Base-by-base conservation (phyloP, 1,140 invertebrate species). In the Eurosta solidaginis region DNA sequence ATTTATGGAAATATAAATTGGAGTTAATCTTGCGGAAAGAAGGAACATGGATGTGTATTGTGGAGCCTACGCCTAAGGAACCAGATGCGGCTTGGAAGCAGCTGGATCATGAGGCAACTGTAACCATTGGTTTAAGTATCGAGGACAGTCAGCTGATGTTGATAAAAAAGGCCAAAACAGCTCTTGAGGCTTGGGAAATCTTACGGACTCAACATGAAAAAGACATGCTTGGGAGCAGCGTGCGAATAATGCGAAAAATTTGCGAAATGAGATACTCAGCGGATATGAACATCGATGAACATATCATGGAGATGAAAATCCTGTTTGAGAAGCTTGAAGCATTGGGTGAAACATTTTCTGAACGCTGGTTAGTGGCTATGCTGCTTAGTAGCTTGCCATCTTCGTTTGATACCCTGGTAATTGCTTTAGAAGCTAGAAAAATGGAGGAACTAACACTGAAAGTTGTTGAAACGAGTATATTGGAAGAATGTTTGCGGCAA, bases 141-240 rank as follows among this genome's bases (percentile, higher is more conserved):
- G 80, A 79, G 42, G 78, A 80, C 42, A 42, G 49, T 25, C 78
- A 78, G 44, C 45, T 78, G 10, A 50, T 75, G 44, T 27, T 76
- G 22, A 59, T 81, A 22, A 74, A 75, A 76, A 52, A 80, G 74
- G 44, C 52, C 3, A 59, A 47, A 7, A 80, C 50, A 27, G 80
- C 79, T 1, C 59, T 45, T n/a, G 74, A 78, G 44, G 75, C 78
- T 47, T 82, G 81, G 81, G 14, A 77, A 14, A 54, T 77, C 1
- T 49, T 83, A 2, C 78, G 80, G 33, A 22, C 42, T 33, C 79
- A 80, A 33, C 78, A 81, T 78, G 54, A 82, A 52, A 83, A 81
- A 45, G 27, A 74, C 4, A 81, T 78, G 14, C 44, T 80, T 17
- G 74, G 77, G 29, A 80, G 52, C 78, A 81, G 79, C 47, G 79